Conservation (phyloP, 1,140 invertebrate genomes). For the Calephelis virginiensis region DNA sequence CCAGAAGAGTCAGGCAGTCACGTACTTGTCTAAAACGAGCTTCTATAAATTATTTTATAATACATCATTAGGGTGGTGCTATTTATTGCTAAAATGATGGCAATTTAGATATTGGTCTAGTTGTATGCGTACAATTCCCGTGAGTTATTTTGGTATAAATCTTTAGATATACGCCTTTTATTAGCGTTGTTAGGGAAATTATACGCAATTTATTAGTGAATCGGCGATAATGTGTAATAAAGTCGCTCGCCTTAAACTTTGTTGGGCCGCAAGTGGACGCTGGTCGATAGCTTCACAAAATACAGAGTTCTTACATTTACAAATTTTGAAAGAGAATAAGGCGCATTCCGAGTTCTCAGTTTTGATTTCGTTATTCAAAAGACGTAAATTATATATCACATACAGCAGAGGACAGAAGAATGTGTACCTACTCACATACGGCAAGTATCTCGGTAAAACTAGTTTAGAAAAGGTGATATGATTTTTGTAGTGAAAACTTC, state of each 20-base stretch:
- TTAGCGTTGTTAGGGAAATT: conserved; percentile 3
- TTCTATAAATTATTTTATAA: conserved; percentile 23
- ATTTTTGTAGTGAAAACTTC: too few species aligned
- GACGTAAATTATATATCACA: too few species aligned
- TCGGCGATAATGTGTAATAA: not conserved
- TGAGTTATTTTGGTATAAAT: conserved; percentile 20
- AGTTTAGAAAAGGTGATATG: too few species aligned
- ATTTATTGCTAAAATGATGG: conserved; percentile 24
- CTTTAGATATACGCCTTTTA: conserved; percentile 13
- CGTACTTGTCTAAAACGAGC: conserved; percentile 20
- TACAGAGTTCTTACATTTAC: too few species aligned
- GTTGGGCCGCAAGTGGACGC: too few species aligned
- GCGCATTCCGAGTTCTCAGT: too few species aligned
- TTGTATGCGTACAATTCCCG: conserved; percentile 18
- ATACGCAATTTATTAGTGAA: conserved; percentile 8
- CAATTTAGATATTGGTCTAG: conserved; percentile 22
- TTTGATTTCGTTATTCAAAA: too few species aligned
- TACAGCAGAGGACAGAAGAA: too few species aligned
- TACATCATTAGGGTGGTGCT: conserved; percentile 19
- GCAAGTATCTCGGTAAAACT: too few species aligned
- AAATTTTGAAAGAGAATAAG: too few species aligned
- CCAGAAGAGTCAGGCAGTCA: conserved; percentile 2
- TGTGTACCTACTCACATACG: too few species aligned
- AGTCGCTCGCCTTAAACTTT: not conserved
- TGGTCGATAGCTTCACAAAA: too few species aligned